These are phyloP conservation scores for Cacatua alba DNA, from an alignment of 2,113 vertebrate genomes.

Conservation along the genomic window DNA sequence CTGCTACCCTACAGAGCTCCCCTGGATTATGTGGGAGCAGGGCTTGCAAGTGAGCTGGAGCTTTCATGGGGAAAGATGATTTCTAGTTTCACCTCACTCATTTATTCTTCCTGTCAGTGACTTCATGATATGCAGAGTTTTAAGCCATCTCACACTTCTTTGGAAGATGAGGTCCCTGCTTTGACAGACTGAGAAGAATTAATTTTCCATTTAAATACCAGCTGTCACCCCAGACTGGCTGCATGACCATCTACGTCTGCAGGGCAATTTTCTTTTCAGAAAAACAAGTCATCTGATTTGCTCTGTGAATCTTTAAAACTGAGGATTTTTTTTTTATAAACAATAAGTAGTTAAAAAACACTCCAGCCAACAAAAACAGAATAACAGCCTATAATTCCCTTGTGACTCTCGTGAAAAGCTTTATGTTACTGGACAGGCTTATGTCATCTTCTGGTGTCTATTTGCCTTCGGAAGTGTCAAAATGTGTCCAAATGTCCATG, in stretches of 20 bases:
- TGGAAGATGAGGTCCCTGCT: background rate
- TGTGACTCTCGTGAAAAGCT: background rate
- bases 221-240: constrained; percentile 31
- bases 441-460: background rate
- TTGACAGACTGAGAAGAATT: constrained; percentile 53
- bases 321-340: background rate
- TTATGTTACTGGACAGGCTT: background rate
- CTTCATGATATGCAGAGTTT: background rate
- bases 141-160: constrained; percentile 12
- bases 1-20: background rate
- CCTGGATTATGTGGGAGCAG: background rate
- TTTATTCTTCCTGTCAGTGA: background rate
- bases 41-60: background rate
- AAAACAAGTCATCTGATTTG: constrained; percentile 25
- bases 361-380: background rate
- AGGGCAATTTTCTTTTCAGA: constrained; percentile 32
- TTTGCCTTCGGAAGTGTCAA: constrained; percentile 15
- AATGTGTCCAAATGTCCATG: background rate
- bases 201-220: constrained; percentile 56
- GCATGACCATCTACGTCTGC: constrained; percentile 7
- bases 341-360: constrained; percentile 19
- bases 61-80: background rate
- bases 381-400: background rate
- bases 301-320: constrained; percentile 27
- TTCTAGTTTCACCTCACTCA: background rate